Conservation (phyloP, 2,113 vertebrate species). For the Desmodus rotundus region DNA sequence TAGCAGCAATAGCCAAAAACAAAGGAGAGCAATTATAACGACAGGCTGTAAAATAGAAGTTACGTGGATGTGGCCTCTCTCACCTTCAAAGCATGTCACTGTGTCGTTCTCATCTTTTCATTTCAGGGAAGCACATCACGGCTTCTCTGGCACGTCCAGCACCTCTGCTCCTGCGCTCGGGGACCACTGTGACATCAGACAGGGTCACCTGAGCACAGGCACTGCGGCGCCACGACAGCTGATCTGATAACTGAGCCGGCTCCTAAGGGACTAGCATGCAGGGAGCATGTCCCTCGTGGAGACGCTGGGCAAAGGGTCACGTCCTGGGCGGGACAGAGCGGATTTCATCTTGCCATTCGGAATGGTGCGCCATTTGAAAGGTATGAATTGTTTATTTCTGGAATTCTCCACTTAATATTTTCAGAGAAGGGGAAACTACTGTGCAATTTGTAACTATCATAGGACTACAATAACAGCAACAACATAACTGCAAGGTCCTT, state of each 20-base stretch:
- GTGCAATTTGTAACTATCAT: background rate
- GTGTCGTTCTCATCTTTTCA: background rate
- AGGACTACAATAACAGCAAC: background rate
- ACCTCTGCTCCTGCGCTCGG: too few relatives aligned
- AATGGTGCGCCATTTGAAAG: background rate
- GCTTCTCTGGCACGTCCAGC: too few relatives aligned
- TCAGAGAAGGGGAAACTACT: background rate
- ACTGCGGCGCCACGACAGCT: background rate
- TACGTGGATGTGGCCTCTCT: background rate
- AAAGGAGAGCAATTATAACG: background rate
- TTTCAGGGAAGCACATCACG: background rate
- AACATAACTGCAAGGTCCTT: background rate
- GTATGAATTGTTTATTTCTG: background rate
- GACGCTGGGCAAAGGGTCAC: background rate
- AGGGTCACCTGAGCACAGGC: background rate
- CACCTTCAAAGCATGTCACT: background rate
- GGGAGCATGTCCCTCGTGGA: background rate
- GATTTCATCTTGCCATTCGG: background rate
- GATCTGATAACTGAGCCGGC: background rate
- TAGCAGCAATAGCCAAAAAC: background rate
- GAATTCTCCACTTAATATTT: background rate
- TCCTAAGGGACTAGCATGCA: background rate
- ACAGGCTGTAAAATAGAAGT: background rate
- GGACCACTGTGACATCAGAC: background rate
- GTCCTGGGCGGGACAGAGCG: background rate